Evolutionary conservation across 2,888 invertebrate species (phyloP).

Genomic region (Crioceris asparagi): DNA sequence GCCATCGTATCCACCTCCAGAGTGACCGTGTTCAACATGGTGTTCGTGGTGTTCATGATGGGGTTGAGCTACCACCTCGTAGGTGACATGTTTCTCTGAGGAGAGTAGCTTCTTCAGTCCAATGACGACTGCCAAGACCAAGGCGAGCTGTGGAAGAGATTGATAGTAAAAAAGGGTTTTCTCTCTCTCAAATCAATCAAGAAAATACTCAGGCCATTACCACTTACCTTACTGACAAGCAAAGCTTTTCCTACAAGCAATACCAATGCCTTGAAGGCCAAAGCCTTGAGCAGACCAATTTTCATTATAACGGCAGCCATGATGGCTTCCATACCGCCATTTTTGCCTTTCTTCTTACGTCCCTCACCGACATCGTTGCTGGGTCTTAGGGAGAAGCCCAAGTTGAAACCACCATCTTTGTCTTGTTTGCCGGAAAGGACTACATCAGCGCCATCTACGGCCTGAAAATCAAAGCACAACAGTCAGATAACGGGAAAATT

Average conservation of each 20-base stretch:
- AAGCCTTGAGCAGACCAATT: slow-evolving; percentile 66
- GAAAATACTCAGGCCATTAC: too few species aligned
- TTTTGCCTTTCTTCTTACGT: slow-evolving; percentile 30
- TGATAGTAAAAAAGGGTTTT: too few species aligned
- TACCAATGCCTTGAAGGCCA: slow-evolving; percentile 71
- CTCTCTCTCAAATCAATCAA: too few species aligned
- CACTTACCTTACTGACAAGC: slow-evolving; percentile 58
- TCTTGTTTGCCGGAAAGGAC: slow-evolving; percentile 59
- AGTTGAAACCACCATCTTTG: slow-evolving; percentile 55
- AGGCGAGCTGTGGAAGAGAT: slow-evolving; percentile 46
- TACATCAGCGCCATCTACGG: slow-evolving; percentile 68
- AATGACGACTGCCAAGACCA: slow-evolving; percentile 68
- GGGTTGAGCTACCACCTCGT: slow-evolving; percentile 64
- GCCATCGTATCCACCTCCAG: slow-evolving; percentile 27
- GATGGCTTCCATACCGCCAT: slow-evolving; percentile 57
- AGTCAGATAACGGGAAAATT: too few species aligned
- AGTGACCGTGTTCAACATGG: slow-evolving; percentile 33
- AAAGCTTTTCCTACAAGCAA: slow-evolving; percentile 77
- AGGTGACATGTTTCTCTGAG: slow-evolving; percentile 62
- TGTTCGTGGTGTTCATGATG: slow-evolving; percentile 46
- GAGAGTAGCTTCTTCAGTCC: slow-evolving; percentile 74
- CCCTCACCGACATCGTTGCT: slow-evolving; percentile 26
- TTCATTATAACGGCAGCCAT: slow-evolving; percentile 70
- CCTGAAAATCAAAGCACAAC: too few species aligned
- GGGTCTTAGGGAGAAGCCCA: slow-evolving; percentile 54